phyloP scores from a whole-genome alignment of 2,113 vertebrate species.

The Menura novaehollandiae region DNA sequence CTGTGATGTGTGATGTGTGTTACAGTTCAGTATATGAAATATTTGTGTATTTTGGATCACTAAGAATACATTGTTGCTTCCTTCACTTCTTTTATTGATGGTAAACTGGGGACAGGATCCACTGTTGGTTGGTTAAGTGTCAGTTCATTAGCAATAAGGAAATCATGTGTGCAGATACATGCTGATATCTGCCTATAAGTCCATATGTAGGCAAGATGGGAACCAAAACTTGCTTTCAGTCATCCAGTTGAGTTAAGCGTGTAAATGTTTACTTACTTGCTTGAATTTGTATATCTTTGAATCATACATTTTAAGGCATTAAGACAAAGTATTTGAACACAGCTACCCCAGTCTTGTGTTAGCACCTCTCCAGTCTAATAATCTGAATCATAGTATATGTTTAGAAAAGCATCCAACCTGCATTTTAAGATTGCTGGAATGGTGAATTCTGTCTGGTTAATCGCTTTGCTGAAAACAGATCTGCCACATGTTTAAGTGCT shows the following conservation, averaged over 20 bases:
- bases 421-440: not conserved
- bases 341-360: not conserved
- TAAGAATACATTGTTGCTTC: not conserved
- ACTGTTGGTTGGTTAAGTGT: not conserved
- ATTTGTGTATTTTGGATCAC: not conserved
- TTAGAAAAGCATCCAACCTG: not conserved
- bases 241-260: not conserved
- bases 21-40: not conserved
- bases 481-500: not conserved
- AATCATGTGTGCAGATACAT: not conserved
- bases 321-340: not conserved
- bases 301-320: not conserved
- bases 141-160: not conserved
- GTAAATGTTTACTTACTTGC: not conserved
- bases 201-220: not conserved
- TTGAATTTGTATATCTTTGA: not conserved
- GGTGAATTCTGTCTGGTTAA: not conserved
- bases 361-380: not conserved
- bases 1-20: not conserved
- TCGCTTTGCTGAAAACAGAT: conserved; percentile 32
- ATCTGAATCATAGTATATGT: not conserved
- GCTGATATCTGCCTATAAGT: not conserved
- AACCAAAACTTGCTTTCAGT: not conserved
- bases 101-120: not conserved
- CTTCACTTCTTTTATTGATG: not conserved